Evolutionary conservation across 2,888 invertebrate species (phyloP).

Genomic region (Lithosia quadra): DNA sequence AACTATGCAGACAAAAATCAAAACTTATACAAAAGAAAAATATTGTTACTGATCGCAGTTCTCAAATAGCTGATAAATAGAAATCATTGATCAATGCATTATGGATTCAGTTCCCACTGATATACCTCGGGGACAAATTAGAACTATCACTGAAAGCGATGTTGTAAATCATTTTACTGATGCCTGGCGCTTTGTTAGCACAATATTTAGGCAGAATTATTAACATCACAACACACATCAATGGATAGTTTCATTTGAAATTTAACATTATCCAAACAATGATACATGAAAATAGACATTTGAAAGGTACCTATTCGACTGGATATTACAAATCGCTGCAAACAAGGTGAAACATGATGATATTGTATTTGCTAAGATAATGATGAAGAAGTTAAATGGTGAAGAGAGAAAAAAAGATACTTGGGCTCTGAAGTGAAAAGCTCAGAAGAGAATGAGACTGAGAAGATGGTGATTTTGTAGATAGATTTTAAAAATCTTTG

Average conservation of each 20-base stretch:
- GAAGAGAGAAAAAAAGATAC: no score
- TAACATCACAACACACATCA: not conserved
- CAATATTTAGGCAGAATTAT: not conserved
- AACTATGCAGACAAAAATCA: no score
- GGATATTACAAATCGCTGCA: not conserved
- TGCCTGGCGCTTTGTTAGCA: not conserved
- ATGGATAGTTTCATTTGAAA: not conserved
- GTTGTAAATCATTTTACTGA: not conserved
- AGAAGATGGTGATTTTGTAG: no score
- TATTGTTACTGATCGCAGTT: no score
- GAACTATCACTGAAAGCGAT: not conserved
- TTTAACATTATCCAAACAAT: not conserved
- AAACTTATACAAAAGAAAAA: no score
- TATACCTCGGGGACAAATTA: conserved; percentile 11
- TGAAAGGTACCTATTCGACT: not conserved
- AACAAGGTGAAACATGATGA: not conserved
- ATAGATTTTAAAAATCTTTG: no score
- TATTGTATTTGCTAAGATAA: not conserved
- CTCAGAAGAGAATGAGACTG: no score
- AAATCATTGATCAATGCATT: not conserved
- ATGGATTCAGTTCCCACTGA: not conserved
- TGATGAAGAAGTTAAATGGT: not conserved
- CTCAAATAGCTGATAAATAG: not conserved
- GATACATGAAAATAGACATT: not conserved
- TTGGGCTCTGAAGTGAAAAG: no score